Evolutionary conservation across 2,888 invertebrate genomes (phyloP).

Genomic region (Cryptocheilus praepositus): DNA sequence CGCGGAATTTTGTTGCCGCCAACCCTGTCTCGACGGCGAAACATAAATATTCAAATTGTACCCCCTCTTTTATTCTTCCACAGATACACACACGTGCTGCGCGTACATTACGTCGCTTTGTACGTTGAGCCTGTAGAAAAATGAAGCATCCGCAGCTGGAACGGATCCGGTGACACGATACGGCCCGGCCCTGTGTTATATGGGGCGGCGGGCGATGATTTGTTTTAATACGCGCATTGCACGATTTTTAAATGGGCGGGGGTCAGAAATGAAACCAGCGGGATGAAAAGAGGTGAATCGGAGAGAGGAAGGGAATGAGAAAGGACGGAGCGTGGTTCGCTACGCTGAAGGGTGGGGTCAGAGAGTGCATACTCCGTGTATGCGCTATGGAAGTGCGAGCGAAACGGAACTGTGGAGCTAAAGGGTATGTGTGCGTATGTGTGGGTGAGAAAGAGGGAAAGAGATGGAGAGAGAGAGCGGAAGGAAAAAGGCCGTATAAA

Average conservation of each 20-base stretch:
- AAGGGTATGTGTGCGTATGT: too few relatives aligned
- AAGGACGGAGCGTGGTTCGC: conserved; percentile 9
- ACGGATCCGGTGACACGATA: conserved; percentile 25
- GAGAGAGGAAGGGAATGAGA: conserved; percentile 11
- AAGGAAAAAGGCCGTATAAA: conserved; percentile 30
- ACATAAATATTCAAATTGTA: conserved; percentile 37
- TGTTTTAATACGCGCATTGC: conserved; percentile 45
- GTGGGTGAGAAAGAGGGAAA: too few relatives aligned
- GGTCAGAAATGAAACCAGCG: background rate
- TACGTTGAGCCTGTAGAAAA: conserved; percentile 11
- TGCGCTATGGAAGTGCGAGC: conserved; percentile 13
- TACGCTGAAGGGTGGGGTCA: too few relatives aligned
- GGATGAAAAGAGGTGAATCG: conserved; percentile 3
- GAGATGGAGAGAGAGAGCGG: conserved; percentile 2
- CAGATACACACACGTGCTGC: too few relatives aligned
- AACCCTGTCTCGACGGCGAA: too few relatives aligned
- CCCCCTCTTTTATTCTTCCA: conserved; percentile 6
- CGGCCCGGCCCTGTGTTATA: conserved; percentile 36
- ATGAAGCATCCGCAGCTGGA: conserved; percentile 38
- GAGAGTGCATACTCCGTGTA: too few relatives aligned
- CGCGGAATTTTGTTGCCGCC: conserved; percentile 22
- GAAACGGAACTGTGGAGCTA: background rate
- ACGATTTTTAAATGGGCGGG: background rate
- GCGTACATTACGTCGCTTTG: too few relatives aligned
- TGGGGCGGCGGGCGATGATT: conserved; percentile 48